Conservation (phyloP, 2,888 invertebrate species). For the Eupithecia subfuscata region DNA sequence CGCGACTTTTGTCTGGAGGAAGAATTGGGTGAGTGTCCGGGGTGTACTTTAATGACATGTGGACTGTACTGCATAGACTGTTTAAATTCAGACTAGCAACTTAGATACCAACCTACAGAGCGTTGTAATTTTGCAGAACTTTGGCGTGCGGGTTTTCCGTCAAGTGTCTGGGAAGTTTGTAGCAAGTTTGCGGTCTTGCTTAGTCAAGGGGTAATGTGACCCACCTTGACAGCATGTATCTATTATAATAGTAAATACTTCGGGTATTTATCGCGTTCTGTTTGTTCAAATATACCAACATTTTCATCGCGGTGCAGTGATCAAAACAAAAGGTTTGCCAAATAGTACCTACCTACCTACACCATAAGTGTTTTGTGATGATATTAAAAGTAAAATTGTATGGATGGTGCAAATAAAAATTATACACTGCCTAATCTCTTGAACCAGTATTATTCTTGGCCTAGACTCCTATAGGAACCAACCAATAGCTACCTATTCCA, state of each 20-base stretch:
- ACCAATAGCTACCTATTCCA: neutral
- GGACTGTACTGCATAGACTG: no score
- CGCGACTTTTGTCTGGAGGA: no score
- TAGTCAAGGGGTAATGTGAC: conserved; percentile 13
- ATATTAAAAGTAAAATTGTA: no score
- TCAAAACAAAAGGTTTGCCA: neutral
- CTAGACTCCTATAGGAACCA: neutral
- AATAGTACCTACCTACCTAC: neutral
- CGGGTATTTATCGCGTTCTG: neutral
- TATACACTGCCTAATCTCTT: no score
- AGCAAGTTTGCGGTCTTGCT: conserved; percentile 49
- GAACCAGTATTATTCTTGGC: neutral
- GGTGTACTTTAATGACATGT: no score
- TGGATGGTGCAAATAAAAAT: no score
- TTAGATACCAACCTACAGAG: neutral
- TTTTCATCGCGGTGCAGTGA: neutral
- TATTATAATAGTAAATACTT: neutral
- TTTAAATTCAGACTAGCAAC: no score
- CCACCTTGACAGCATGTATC: conserved; percentile 31
- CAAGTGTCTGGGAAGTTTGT: conserved; percentile 67
- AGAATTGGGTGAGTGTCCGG: no score
- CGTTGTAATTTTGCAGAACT: neutral
- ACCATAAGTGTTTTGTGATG: neutral
- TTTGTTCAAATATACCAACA: neutral
- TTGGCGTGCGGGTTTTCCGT: conserved; percentile 26